Evolutionary conservation across 2,888 invertebrate genomes (phyloP).

Genomic region (Nebria brevicollis): DNA sequence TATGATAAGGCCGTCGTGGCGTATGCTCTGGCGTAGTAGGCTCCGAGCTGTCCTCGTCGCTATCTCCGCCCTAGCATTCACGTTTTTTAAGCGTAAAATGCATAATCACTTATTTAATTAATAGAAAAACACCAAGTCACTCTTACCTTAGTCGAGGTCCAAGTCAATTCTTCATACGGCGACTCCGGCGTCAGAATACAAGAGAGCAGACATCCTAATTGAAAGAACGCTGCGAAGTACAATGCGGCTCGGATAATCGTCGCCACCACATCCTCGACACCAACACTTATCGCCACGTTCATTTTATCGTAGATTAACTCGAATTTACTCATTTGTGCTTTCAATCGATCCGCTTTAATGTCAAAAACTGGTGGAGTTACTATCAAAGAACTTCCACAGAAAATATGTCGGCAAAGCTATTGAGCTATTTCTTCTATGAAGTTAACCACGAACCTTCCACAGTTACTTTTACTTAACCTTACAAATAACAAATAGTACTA

Average conservation of each 20-base stretch:
- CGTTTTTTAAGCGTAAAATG: neutral
- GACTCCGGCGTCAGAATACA: constrained; percentile 81
- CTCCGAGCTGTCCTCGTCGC: constrained; percentile 79
- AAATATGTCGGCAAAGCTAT: too few relatives aligned
- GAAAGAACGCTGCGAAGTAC: constrained; percentile 88
- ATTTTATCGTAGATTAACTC: constrained; percentile 51
- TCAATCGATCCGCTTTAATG: neutral
- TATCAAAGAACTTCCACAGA: too few relatives aligned
- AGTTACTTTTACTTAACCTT: neutral
- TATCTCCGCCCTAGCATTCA: constrained; percentile 65
- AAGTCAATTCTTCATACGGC: constrained; percentile 64
- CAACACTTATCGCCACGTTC: constrained; percentile 65
- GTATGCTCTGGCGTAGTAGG: constrained; percentile 78
- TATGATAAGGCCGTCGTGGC: constrained; percentile 71
- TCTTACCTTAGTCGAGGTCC: constrained; percentile 65
- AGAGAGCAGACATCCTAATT: constrained; percentile 83
- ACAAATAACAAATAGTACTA: neutral
- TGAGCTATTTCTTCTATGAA: too few relatives aligned
- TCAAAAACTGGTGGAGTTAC: neutral
- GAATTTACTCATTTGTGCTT: neutral
- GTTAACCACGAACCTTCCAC: neutral
- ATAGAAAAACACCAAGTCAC: neutral
- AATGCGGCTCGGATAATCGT: constrained; percentile 81
- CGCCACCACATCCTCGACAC: constrained; percentile 77
- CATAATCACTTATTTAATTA: neutral